These are phyloP conservation scores for Drosophila bifasciata DNA, from an alignment of 1,140 invertebrate species.

Conservation along the genomic window DNA sequence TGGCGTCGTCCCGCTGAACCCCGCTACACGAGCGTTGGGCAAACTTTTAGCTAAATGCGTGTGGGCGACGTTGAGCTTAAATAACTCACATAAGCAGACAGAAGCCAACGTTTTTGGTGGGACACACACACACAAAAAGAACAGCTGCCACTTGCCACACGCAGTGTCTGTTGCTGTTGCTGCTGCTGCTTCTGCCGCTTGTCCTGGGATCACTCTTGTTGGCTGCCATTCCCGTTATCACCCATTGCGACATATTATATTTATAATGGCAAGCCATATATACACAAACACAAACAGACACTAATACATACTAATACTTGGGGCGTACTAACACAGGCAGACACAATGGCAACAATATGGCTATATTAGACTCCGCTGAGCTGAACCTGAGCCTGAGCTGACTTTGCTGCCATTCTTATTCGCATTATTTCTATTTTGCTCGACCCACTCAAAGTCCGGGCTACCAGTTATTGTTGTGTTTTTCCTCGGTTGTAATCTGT, in stretches of 20 bases:
- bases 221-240: conserved; percentile 64
- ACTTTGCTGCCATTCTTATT: conserved; percentile 34
- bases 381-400: not conserved
- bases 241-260: conserved; percentile 78
- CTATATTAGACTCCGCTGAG: conserved; percentile 45
- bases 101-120: not conserved
- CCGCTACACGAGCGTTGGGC: conserved; percentile 16
- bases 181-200: conserved; percentile 41
- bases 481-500: conserved; percentile 25
- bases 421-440: conserved; percentile 49
- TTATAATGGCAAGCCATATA: conserved; percentile 64
- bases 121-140: not conserved
- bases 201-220: conserved; percentile 51
- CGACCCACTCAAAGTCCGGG: conserved; percentile 45
- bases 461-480: conserved; percentile 39
- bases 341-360: conserved; percentile 56
- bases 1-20: conserved; percentile 18
- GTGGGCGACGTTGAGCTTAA: conserved; percentile 60
- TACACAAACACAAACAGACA: conserved; percentile 17
- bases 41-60: conserved; percentile 45
- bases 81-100: conserved; percentile 37
- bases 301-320: not conserved
- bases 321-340: conserved; percentile 3
- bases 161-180: conserved; percentile 53
- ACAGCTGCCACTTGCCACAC: conserved; percentile 58